Percentiles rank a stretch among this genome's conserved stretches.
These are phyloP conservation scores for Gordius sp. DNA, from an alignment of 2,888 invertebrate species.

Conservation along the genomic window DNA sequence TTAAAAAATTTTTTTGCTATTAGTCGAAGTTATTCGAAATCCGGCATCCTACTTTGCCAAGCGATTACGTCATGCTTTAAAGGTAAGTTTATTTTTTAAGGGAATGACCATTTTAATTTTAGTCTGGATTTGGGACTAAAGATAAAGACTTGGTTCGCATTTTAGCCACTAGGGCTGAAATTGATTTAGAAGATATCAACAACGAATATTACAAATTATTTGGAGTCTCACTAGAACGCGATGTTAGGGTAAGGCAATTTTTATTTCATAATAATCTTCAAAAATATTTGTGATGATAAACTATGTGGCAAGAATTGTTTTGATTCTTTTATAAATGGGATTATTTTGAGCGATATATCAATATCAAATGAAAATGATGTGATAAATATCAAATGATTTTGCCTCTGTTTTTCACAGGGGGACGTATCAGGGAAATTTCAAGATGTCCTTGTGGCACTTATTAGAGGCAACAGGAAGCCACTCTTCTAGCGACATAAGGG, in stretches of 20 bases:
- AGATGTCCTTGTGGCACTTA: not conserved
- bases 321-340: too few relatives aligned
- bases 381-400: too few relatives aligned
- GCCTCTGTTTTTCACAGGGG: too few relatives aligned
- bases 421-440: slow-evolving; percentile 12
- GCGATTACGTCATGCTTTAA: slow-evolving; percentile 8
- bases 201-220: slow-evolving; percentile 3
- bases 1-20: slow-evolving; percentile 3
- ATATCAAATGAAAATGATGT: too few relatives aligned
- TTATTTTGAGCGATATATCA: too few relatives aligned
- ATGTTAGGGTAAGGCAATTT: not conserved
- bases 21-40: not conserved
- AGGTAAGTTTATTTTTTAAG: slow-evolving; percentile 22
- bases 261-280: too few relatives aligned
- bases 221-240: not conserved
- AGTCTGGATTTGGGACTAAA: slow-evolving; percentile 7
- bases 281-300: too few relatives aligned
- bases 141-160: slow-evolving; percentile 7
- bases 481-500: too few relatives aligned
- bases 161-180: not conserved
- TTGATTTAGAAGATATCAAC: slow-evolving; percentile 4
- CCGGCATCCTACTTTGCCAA: slow-evolving; percentile 9
- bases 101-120: too few relatives aligned
- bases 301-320: too few relatives aligned
- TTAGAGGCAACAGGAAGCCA: not conserved